Conservation (phyloP, 2,113 vertebrate species). For the Epinephelus moara region DNA sequence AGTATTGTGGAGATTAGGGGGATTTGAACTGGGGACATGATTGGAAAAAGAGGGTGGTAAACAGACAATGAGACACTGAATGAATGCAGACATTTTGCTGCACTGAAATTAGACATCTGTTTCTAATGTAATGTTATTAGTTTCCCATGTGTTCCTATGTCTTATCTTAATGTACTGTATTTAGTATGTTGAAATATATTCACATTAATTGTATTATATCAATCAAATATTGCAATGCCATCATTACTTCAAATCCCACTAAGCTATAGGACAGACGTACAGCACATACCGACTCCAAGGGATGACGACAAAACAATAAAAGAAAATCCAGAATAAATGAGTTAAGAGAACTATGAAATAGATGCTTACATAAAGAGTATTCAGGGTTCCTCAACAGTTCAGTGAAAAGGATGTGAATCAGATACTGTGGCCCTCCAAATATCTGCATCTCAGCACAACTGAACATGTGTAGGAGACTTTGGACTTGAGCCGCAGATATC, state of each 20-base stretch:
- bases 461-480: not conserved
- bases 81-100: not conserved
- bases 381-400: not conserved
- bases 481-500: not conserved
- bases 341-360: not conserved
- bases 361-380: too few species aligned
- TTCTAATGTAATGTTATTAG: not conserved
- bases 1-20: not conserved
- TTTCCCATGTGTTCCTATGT: not conserved
- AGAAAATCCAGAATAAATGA: not conserved
- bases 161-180: not conserved
- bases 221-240: not conserved
- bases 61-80: not conserved
- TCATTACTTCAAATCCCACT: not conserved
- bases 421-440: not conserved
- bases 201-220: not conserved
- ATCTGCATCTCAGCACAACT: not conserved
- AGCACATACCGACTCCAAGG: too few species aligned
- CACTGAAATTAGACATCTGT: not conserved
- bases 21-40: not conserved
- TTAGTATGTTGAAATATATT: not conserved
- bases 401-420: not conserved
- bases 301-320: not conserved
- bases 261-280: not conserved
- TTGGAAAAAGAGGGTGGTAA: not conserved